Evolutionary conservation across 2,797 vertebrate genomes (phyloP).

Genomic region (Diplodus puntazzo): DNA sequence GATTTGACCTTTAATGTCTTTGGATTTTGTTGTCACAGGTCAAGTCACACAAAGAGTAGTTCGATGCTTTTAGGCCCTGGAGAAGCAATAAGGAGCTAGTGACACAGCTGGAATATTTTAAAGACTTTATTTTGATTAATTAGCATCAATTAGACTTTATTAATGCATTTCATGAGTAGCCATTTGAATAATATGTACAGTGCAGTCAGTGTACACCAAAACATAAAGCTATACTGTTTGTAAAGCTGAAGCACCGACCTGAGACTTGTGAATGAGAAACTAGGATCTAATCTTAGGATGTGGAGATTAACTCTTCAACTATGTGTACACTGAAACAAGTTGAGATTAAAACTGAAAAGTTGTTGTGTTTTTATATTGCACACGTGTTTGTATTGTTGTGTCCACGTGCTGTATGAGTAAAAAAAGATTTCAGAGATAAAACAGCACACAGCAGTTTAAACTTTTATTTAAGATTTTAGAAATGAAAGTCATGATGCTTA

Average conservation of each 20-base stretch:
- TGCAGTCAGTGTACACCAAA: neutral
- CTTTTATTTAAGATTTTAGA: neutral
- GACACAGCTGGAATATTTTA: neutral
- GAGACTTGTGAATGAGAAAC: neutral
- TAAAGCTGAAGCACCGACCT: neutral
- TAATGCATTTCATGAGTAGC: neutral
- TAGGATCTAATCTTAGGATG: neutral
- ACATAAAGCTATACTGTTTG: neutral
- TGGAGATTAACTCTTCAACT: neutral
- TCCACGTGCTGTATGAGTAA: neutral
- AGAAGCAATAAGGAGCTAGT: neutral
- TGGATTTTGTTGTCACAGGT: neutral
- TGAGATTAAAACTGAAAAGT: neutral
- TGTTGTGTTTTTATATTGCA: neutral
- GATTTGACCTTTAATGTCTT: neutral
- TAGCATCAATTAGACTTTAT: neutral
- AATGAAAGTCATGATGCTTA: neutral
- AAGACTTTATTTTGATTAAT: neutral
- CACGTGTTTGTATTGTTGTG: neutral
- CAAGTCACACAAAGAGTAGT: conserved; percentile 11
- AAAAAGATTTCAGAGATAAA: neutral
- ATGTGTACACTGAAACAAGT: neutral
- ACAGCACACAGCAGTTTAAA: neutral
- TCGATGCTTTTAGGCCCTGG: neutral
- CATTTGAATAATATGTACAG: neutral